Evolutionary conservation across 2,113 vertebrate genomes (phyloP).

Genomic region (Myrmecophaga tridactyla): DNA sequence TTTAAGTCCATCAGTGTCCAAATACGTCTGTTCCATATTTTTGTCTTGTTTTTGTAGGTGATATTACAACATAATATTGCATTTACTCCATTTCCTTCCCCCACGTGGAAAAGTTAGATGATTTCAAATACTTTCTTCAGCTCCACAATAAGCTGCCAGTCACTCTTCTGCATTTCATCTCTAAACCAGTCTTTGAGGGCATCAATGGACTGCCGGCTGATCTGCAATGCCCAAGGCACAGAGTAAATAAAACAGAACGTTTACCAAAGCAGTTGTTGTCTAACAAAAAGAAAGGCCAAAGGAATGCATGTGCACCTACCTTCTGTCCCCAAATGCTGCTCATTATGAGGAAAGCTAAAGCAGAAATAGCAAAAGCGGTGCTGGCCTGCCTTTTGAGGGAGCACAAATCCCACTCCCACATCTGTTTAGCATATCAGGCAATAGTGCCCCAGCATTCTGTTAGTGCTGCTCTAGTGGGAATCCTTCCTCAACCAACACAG

Average conservation of each 20-base stretch:
- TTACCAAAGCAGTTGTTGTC: neutral
- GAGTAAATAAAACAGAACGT: neutral
- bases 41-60: slow-evolving; percentile 77
- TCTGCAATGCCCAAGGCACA: slow-evolving; percentile 84
- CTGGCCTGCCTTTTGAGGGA: neutral
- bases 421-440: accelerated
- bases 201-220: slow-evolving; percentile 96
- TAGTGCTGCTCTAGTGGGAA: neutral
- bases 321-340: neutral
- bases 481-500: neutral
- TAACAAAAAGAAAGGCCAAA: neutral
- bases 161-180: slow-evolving; percentile 97
- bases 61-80: slow-evolving; percentile 73
- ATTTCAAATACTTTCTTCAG: slow-evolving; percentile 99
- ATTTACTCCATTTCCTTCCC: slow-evolving; percentile 75
- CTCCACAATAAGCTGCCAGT: slow-evolving; percentile 99
- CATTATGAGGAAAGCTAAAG: neutral
- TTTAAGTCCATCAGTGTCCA: slow-evolving; percentile 80
- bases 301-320: neutral
- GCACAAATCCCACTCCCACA: neutral
- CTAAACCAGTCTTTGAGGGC: slow-evolving; percentile 99
- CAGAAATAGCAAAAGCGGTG: neutral
- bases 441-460: neutral
- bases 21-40: slow-evolving; percentile 62
- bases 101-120: slow-evolving; percentile 87